Conservation (phyloP, 2,113 vertebrate genomes). For the Rhea pennata region DNA sequence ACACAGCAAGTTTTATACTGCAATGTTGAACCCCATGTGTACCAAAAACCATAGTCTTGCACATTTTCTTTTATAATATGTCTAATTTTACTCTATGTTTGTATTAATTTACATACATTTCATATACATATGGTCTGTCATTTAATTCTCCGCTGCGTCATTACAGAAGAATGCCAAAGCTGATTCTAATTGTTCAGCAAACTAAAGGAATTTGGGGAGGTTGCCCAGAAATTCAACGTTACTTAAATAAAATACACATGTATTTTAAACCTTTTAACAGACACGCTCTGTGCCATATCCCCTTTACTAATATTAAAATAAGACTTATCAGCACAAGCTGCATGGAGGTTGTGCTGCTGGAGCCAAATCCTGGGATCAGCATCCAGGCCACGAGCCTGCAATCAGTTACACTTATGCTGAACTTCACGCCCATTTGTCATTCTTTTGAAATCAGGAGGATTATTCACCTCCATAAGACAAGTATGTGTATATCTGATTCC, state of each 20-base stretch:
- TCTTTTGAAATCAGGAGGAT: conserved; percentile 61
- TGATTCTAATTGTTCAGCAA: conserved; percentile 75
- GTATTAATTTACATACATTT: conserved; percentile 64
- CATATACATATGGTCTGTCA: conserved; percentile 69
- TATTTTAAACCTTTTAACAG: conserved; percentile 72
- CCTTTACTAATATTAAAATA: conserved; percentile 71
- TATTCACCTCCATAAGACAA: conserved; percentile 62
- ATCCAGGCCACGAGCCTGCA: conserved; percentile 67
- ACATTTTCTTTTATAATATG: conserved; percentile 5
- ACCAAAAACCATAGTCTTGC: background rate
- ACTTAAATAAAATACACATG: conserved; percentile 74
- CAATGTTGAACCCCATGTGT: background rate
- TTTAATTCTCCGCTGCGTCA: conserved; percentile 62
- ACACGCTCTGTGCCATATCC: conserved; percentile 66
- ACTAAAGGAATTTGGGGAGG: conserved; percentile 72
- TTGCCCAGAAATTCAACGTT: conserved; percentile 72
- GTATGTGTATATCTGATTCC: conserved; percentile 46
- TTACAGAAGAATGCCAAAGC: conserved; percentile 72
- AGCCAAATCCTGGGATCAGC: conserved; percentile 69
- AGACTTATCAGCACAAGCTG: conserved; percentile 51
- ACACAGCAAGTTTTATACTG: background rate
- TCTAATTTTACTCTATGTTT: conserved; percentile 31
- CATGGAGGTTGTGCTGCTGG: conserved; percentile 39
- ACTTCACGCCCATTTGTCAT: conserved; percentile 70
- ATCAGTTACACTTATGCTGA: conserved; percentile 68